These are phyloP conservation scores for Cylindroiulus punctatus DNA, from an alignment of 2,888 invertebrate genomes.

Conservation along the genomic window DNA sequence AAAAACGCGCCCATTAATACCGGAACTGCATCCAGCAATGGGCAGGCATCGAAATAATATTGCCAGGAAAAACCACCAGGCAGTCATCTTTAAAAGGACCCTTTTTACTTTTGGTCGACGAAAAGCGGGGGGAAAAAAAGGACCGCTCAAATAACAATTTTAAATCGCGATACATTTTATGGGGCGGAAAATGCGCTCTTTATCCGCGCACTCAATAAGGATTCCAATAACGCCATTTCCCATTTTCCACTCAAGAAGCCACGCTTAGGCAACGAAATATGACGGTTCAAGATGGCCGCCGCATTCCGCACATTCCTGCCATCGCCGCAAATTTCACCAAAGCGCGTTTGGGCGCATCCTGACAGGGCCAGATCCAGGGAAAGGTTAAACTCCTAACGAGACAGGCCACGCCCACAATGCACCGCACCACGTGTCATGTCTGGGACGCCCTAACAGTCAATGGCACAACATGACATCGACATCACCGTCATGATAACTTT, in stretches of 20 bases:
- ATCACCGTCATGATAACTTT: too few relatives aligned
- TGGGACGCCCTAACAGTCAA: too few relatives aligned
- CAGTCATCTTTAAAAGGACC: neutral
- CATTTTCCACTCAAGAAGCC: neutral
- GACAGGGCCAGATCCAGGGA: too few relatives aligned
- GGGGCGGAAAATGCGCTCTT: constrained; percentile 38
- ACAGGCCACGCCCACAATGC: neutral
- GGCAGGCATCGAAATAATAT: constrained; percentile 2
- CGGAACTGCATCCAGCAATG: neutral
- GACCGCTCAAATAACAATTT: constrained; percentile 25
- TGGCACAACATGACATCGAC: too few relatives aligned
- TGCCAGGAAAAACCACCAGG: neutral
- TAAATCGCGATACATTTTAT: constrained; percentile 42
- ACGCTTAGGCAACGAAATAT: constrained; percentile 8
- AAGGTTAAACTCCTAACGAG: neutral
- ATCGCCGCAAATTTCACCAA: neutral
- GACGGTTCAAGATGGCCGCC: neutral
- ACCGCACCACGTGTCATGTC: neutral
- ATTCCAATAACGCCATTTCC: constrained; percentile 37
- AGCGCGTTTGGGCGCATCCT: neutral
- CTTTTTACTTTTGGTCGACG: neutral
- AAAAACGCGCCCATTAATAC: constrained; percentile 12
- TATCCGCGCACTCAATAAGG: constrained; percentile 34
- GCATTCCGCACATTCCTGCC: neutral
- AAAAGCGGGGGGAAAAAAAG: neutral